Percentiles rank a stretch among this genome's conserved stretches.
Conservation (phyloP, 1,140 invertebrate species). For the Bombus consobrinus region DNA sequence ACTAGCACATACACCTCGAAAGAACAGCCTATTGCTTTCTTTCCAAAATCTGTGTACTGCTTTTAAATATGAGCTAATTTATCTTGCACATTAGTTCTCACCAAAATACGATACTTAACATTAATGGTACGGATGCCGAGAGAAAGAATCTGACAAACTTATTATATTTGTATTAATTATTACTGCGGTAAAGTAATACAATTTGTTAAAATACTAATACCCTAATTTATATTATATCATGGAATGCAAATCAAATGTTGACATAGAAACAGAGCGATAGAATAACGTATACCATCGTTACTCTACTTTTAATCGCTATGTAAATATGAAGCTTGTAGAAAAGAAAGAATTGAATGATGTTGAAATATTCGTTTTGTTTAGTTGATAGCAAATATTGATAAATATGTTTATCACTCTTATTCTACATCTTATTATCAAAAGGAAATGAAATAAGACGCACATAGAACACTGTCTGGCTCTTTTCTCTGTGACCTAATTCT, state of each 20-base stretch:
- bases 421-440: slow-evolving; percentile 57
- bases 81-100: slow-evolving; percentile 38
- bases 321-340: slow-evolving; percentile 38
- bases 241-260: slow-evolving; percentile 65
- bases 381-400: slow-evolving; percentile 41
- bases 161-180: slow-evolving; percentile 39
- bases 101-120: slow-evolving; percentile 48
- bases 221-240: slow-evolving; percentile 54
- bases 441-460: slow-evolving; percentile 41
- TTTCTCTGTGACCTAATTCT: slow-evolving; percentile 56
- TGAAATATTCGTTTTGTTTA: slow-evolving; percentile 26
- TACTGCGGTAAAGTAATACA: slow-evolving; percentile 52
- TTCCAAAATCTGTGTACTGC: slow-evolving; percentile 46
- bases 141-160: slow-evolving; percentile 50
- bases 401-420: slow-evolving; percentile 57
- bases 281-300: slow-evolving; percentile 19
- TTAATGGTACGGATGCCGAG: slow-evolving; percentile 59
- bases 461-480: slow-evolving; percentile 49
- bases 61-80: slow-evolving; percentile 42
- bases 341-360: slow-evolving; percentile 3
- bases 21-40: slow-evolving; percentile 26
- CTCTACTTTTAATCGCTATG: slow-evolving; percentile 17
- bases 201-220: slow-evolving; percentile 54
- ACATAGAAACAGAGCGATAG: slow-evolving; percentile 41
- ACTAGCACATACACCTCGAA: slow-evolving; percentile 18